Evolutionary conservation across 2,888 invertebrate genomes (phyloP), one percentile per base, ranked within the genome.

Genomic region (Lycophotia porphyrea): DNA sequence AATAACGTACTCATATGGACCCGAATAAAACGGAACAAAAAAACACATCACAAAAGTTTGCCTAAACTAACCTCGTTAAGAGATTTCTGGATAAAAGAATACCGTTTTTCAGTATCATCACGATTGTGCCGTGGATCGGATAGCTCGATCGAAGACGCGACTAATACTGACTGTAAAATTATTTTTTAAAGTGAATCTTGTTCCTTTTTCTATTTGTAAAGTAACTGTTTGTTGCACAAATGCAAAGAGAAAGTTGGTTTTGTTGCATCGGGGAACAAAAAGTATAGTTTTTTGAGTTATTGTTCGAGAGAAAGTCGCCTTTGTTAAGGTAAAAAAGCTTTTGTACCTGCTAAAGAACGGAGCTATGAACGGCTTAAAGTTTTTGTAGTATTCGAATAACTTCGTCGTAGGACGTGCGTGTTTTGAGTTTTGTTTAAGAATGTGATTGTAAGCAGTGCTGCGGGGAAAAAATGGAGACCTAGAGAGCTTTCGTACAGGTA

Each of bases 21-120:
- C 94, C 93, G 91, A 94, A 95, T 93, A 95, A 95, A 94, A 94
- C 86, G 87, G 91, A 93, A 94, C 93, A 94, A 95, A 95, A 94
- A 94, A 95, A 91, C 93, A 94, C 94, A 94, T 95, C 94, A 96
- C 96, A 95, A 96, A 95, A 95, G 95, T 96, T 96, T 95, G 96
- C 95, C 95, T 96, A 96, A 95, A 95, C 96, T 96, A 95, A 96
- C 95, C 95, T 96, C 95, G 95, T 96, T 96, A 96, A 93, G 92
- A 96, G 96, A 96, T 96, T 94, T 94, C 94, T 95, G 95, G 95
- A 95, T 96, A 96, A 96, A 95, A 93, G 95, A 95, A 95, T 95
- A 95, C 94, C 94, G 95, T 95, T 96, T 96, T 96, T 96, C 95
- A 96, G 96, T 96, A 95, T 94, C 93, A 93, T 95, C 94, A 95